Evolutionary conservation across 2,888 invertebrate genomes (phyloP).

Genomic region (Agapostemon virescens): DNA sequence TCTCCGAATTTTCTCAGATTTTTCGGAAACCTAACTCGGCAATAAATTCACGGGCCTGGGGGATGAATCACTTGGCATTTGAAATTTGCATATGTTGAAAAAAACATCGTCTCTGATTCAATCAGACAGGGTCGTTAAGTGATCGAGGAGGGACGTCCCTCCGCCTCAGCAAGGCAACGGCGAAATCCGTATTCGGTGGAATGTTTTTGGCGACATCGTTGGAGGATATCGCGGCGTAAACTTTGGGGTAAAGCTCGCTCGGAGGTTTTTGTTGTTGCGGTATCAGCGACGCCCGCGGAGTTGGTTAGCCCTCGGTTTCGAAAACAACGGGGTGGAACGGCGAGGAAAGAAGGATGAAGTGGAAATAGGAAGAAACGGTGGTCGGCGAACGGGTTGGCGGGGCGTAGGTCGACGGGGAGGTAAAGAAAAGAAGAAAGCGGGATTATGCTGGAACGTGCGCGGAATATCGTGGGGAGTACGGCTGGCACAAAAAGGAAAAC

Average conservation of each 20-base stretch:
- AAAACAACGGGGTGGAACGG: conserved; percentile 35
- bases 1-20: too few species aligned
- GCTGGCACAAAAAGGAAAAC: conserved; percentile 54
- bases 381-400: neutral
- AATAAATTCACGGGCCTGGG: too few species aligned
- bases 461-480: conserved; percentile 51
- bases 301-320: conserved; percentile 50
- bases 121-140: too few species aligned
- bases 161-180: too few species aligned
- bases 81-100: too few species aligned
- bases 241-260: conserved; percentile 19
- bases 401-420: neutral
- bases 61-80: too few species aligned
- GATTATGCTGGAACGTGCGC: conserved; percentile 53
- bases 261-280: conserved; percentile 20
- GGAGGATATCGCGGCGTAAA: conserved; percentile 3
- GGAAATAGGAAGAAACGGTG: neutral
- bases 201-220: neutral
- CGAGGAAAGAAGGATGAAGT: conserved; percentile 8
- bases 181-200: neutral
- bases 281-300: conserved; percentile 26
- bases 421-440: conserved; percentile 35
- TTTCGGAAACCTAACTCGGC: too few species aligned
- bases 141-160: too few species aligned
- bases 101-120: too few species aligned